Evolutionary conservation across 2,113 vertebrate species (phyloP).

Genomic region (Amphiprion percula): DNA sequence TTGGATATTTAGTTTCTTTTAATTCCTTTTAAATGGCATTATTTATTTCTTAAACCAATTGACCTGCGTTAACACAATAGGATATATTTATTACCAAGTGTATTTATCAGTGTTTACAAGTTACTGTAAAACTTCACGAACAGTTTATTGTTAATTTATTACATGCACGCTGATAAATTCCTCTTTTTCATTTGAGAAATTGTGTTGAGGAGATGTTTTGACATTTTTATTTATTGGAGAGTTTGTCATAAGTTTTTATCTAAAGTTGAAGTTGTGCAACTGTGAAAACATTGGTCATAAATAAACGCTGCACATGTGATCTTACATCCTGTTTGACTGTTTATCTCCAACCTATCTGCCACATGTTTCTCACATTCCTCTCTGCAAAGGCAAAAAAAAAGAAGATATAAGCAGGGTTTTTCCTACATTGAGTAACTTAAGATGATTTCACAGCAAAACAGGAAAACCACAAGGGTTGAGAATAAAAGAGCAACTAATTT

Average conservation of each 20-base stretch:
- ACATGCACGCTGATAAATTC: neutral
- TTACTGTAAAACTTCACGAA: neutral
- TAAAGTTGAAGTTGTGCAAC: neutral
- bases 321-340: neutral
- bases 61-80: neutral
- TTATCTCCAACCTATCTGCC: neutral
- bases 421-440: too few species aligned
- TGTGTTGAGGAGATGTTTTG: neutral
- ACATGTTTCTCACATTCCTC: too few species aligned
- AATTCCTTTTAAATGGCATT: neutral
- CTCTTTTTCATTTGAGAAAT: too few species aligned
- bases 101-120: constrained; percentile 39
- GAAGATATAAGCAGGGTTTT: too few species aligned
- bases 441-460: too few species aligned
- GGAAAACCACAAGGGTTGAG: too few species aligned
- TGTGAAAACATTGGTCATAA: neutral
- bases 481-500: too few species aligned
- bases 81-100: constrained; percentile 39
- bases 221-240: constrained; percentile 40
- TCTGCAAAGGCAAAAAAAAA: too few species aligned
- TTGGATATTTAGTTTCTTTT: constrained; percentile 25
- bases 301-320: constrained; percentile 17
- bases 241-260: neutral
- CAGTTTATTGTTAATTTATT: neutral
- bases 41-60: constrained; percentile 55